Percentiles rank a stretch among this genome's conserved stretches.
Conservation (phyloP, 1,140 invertebrate species). For the Diprion similis region DNA sequence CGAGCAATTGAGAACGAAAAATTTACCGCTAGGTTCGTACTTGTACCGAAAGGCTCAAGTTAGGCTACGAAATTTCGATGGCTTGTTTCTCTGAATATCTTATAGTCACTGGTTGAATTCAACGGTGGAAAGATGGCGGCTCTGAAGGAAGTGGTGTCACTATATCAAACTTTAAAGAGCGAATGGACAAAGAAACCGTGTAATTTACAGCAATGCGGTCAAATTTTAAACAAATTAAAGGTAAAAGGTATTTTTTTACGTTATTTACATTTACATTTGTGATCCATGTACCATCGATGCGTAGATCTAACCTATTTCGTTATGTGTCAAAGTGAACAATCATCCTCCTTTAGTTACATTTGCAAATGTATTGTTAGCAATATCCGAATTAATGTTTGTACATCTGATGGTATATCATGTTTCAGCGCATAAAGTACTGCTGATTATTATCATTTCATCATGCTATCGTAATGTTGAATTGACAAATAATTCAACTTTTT, state of each 20-base stretch:
- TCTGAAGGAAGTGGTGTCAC: conserved; percentile 69
- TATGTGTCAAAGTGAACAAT: conserved; percentile 48
- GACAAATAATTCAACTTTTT: conserved; percentile 25
- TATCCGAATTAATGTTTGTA: conserved; percentile 23
- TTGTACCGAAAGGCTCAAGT: too few relatives aligned
- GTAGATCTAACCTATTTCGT: conserved; percentile 26
- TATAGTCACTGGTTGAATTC: too few relatives aligned
- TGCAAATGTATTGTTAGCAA: conserved; percentile 9
- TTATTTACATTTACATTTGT: conserved; percentile 39
- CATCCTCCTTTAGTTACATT: conserved; percentile 36
- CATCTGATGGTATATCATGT: conserved; percentile 30
- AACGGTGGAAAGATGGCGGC: conserved; percentile 62
- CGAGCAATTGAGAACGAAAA: neutral
- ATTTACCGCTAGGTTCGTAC: neutral
- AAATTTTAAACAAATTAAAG: conserved; percentile 77
- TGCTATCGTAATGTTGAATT: neutral
- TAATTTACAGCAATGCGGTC: conserved; percentile 76
- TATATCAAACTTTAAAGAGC: conserved; percentile 76
- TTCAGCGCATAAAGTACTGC: conserved; percentile 19
- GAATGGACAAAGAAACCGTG: conserved; percentile 75
- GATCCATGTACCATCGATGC: conserved; percentile 15
- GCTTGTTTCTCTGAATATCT: too few relatives aligned
- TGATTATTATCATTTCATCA: conserved; percentile 9
- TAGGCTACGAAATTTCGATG: too few relatives aligned
- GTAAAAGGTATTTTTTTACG: conserved; percentile 57